Evolutionary conservation across 2,113 vertebrate genomes (phyloP).

Genomic region (Microtus richardsoni): DNA sequence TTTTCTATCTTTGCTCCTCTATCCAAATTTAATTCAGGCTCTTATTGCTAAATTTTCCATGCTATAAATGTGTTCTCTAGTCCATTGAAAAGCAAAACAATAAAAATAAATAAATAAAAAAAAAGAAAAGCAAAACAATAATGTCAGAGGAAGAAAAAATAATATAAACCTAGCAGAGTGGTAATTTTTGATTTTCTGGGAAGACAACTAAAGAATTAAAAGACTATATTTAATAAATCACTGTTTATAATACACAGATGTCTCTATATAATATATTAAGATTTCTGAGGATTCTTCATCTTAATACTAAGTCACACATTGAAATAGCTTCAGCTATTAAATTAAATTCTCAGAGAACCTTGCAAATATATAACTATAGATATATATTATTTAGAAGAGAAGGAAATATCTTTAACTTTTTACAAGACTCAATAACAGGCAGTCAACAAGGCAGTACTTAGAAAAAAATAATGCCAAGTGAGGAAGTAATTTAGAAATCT

Average conservation of each 20-base stretch:
- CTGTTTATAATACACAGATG: constrained; percentile 68
- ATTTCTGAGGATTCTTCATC: constrained; percentile 76
- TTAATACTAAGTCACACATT: constrained; percentile 78
- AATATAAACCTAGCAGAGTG: constrained; percentile 64
- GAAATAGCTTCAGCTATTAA: constrained; percentile 77
- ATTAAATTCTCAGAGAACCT: constrained; percentile 78
- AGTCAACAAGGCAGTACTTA: constrained; percentile 65
- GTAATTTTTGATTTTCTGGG: constrained; percentile 67
- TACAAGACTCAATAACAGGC: constrained; percentile 73
- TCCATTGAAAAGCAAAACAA: constrained; percentile 69
- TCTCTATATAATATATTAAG: constrained; percentile 31
- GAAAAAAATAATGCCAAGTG: constrained; percentile 46
- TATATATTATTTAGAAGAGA: constrained; percentile 74
- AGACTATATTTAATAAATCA: constrained; percentile 64
- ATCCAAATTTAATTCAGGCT: constrained; percentile 67
- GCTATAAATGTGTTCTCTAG: constrained; percentile 68
- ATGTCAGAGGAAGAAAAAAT: constrained; percentile 55
- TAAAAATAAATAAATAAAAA: too few species aligned
- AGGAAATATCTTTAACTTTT: constrained; percentile 75
- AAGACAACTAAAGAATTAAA: constrained; percentile 73
- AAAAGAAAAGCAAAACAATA: constrained; percentile 65
- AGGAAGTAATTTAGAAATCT: constrained; percentile 43
- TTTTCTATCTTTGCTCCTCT: constrained; percentile 76
- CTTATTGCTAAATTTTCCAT: constrained; percentile 72
- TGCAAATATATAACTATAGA: constrained; percentile 77